A percentile compares a stretch with the other conserved stretches of the same genome.
These are phyloP conservation scores for Ptychobarbus kaznakovi DNA, from an alignment of 2,797 vertebrate species.

Conservation along the genomic window DNA sequence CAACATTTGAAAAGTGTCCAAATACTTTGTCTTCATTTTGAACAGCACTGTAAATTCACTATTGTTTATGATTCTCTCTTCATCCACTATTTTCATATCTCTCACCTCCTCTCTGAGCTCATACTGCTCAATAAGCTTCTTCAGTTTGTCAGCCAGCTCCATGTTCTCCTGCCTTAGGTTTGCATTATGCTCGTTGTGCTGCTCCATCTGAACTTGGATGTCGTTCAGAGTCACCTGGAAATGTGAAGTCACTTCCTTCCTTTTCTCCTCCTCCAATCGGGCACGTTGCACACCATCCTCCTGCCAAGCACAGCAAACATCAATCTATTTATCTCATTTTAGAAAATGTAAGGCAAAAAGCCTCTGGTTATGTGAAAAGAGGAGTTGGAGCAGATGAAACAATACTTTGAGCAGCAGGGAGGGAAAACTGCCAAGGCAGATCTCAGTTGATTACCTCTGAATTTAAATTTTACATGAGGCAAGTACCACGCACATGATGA, in stretches of 20 bases:
- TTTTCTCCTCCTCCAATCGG: slow-evolving; percentile 94
- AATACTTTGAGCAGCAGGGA: neutral
- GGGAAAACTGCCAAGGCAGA: neutral
- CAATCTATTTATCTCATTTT: neutral
- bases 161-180: slow-evolving; percentile 95
- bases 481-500: neutral
- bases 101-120: slow-evolving; percentile 95
- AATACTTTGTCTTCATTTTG: too few species aligned
- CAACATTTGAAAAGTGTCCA: too few species aligned
- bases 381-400: neutral
- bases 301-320: slow-evolving; percentile 69
- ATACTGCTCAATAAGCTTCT: slow-evolving; percentile 97
- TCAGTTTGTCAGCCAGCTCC: slow-evolving; percentile 93
- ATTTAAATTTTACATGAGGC: slow-evolving; percentile 1
- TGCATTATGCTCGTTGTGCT: slow-evolving; percentile 94
- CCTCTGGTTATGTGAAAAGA: neutral
- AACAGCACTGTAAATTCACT: too few species aligned
- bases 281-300: slow-evolving; percentile 94
- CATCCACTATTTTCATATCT: neutral
- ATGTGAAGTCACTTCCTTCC: slow-evolving; percentile 97
- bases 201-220: slow-evolving; percentile 98
- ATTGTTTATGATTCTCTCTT: neutral
- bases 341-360: neutral
- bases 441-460: neutral
- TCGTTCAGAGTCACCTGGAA: slow-evolving; percentile 97